These are phyloP conservation scores for Neodiprion lecontei DNA, from an alignment of 1,140 invertebrate genomes.

Conservation along the genomic window DNA sequence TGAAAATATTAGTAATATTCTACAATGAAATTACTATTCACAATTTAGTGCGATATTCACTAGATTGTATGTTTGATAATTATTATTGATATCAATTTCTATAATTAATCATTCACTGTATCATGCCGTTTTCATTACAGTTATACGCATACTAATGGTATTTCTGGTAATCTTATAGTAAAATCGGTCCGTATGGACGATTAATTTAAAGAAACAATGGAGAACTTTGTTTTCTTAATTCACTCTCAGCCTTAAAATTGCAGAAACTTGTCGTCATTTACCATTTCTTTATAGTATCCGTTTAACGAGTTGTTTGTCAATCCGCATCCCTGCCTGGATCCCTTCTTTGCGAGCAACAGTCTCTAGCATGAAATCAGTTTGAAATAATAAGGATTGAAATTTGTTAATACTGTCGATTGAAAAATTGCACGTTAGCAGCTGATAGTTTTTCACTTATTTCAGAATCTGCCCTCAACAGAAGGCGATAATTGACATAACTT, in stretches of 20 bases:
- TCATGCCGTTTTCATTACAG: background rate
- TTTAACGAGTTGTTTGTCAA: background rate
- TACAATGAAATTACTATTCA: background rate
- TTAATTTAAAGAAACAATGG: constrained; percentile 37
- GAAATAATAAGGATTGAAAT: background rate
- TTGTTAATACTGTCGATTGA: background rate
- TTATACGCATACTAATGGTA: constrained; percentile 3
- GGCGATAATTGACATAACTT: too few relatives aligned
- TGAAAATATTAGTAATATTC: background rate
- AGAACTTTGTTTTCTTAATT: constrained; percentile 28
- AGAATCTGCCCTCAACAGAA: too few relatives aligned
- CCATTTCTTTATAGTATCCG: background rate
- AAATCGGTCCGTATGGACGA: constrained; percentile 23
- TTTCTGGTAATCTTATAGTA: background rate
- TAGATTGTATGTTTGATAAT: background rate
- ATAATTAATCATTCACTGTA: background rate
- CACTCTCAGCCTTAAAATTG: constrained; percentile 31
- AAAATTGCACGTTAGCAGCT: background rate
- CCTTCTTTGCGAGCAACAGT: constrained; percentile 1
- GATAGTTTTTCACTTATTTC: too few relatives aligned
- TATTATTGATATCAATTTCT: background rate
- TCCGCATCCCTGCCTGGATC: background rate
- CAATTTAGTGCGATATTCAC: constrained; percentile 4
- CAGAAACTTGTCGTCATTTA: constrained; percentile 23
- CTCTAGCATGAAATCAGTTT: background rate